Evolutionary conservation across 2,888 invertebrate species (phyloP).

Genomic region (Homarus gammarus): DNA sequence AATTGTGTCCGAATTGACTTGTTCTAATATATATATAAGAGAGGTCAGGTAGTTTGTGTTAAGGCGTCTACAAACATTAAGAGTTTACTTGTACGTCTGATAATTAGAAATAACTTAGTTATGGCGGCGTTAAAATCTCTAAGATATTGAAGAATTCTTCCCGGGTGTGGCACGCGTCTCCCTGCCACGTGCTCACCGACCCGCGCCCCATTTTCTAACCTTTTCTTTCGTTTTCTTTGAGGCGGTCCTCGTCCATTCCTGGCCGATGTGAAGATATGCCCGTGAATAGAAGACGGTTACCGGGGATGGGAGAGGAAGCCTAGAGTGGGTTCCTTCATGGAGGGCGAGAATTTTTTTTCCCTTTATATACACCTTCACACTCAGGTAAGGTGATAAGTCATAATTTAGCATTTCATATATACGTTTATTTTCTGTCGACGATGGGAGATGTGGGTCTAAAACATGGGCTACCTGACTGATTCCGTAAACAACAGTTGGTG

Average conservation of each 20-base stretch:
- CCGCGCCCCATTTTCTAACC: conserved; percentile 13
- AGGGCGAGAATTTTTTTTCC: no score
- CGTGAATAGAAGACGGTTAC: conserved; percentile 55
- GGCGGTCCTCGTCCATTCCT: conserved; percentile 48
- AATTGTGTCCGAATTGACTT: no score
- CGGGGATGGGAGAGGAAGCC: not conserved
- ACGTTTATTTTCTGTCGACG: no score
- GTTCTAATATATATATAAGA: no score
- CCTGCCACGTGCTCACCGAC: conserved; percentile 41
- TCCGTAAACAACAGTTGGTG: not conserved
- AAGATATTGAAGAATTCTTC: not conserved
- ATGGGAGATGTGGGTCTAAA: no score
- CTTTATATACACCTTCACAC: no score
- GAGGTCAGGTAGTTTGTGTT: no score
- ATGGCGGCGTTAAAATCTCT: not conserved
- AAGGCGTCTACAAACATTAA: not conserved
- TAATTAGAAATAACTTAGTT: no score
- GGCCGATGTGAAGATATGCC: conserved; percentile 62
- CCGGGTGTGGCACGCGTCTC: conserved; percentile 33
- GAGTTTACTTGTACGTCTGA: no score
- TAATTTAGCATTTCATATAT: no score
- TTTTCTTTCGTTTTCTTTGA: conserved; percentile 52
- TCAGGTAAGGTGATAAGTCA: no score
- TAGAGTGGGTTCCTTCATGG: not conserved
- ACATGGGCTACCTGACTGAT: not conserved